phyloP scores from a whole-genome alignment of 1,140 invertebrate genomes.

The Calosoma granatense region DNA sequence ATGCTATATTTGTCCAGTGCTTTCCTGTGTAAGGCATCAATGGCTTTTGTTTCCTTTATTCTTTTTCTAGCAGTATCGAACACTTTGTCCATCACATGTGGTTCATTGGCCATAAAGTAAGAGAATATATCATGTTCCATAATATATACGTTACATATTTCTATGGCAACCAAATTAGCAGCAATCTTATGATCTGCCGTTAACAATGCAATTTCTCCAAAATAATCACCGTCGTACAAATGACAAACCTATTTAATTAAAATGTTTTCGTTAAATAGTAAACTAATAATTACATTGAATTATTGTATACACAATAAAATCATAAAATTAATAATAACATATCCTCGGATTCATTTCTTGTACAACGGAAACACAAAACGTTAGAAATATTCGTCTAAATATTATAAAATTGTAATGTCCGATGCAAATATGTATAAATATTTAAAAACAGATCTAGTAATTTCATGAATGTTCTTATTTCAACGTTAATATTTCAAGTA shows the following conservation, averaged over 20 bases:
- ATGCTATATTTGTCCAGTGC: background rate
- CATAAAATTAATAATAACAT: too few species aligned
- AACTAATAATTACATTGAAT: too few species aligned
- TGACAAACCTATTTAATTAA: conserved; percentile 31
- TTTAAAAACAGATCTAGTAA: too few species aligned
- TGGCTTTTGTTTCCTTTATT: background rate
- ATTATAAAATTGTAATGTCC: too few species aligned
- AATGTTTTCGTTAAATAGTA: too few species aligned
- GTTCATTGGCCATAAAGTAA: background rate
- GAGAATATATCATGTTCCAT: conserved; percentile 37
- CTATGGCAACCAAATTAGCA: conserved; percentile 41
- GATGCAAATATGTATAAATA: background rate
- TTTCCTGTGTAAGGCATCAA: background rate
- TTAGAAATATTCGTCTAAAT: too few species aligned
- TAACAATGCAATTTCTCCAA: conserved; percentile 34
- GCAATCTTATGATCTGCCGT: conserved; percentile 39
- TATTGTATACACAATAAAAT: too few species aligned
- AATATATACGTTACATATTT: conserved; percentile 43
- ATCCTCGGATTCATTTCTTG: too few species aligned
- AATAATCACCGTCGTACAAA: conserved; percentile 28
- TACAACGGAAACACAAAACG: too few species aligned
- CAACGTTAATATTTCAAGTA: too few species aligned
- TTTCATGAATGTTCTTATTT: too few species aligned
- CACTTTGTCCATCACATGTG: background rate
- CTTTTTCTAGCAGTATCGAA: background rate